These are phyloP conservation scores for Campoplex nolae DNA, from an alignment of 2,888 invertebrate genomes.

Conservation along the genomic window DNA sequence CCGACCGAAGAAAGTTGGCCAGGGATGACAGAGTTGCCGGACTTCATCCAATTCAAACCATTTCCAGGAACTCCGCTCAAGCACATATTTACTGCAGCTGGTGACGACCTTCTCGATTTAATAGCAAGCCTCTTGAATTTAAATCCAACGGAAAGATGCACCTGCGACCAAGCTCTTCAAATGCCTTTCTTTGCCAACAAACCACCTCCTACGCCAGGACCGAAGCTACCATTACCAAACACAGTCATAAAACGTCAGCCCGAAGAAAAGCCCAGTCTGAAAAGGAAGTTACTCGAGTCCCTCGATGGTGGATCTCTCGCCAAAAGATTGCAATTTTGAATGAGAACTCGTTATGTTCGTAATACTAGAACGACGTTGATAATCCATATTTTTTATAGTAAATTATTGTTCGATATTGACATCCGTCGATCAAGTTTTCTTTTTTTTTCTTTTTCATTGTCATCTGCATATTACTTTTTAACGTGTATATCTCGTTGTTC, in stretches of 20 bases:
- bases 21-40: slow-evolving; percentile 91
- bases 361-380: not conserved
- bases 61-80: slow-evolving; percentile 93
- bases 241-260: slow-evolving; percentile 87
- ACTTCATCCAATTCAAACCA: slow-evolving; percentile 96
- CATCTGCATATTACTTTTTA: not conserved
- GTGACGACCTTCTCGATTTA: slow-evolving; percentile 94
- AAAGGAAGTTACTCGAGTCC: slow-evolving; percentile 91
- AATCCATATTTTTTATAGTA: not conserved
- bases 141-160: slow-evolving; percentile 93
- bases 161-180: slow-evolving; percentile 93
- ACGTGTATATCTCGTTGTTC: not conserved
- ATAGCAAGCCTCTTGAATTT: slow-evolving; percentile 91
- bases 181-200: slow-evolving; percentile 97
- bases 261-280: slow-evolving; percentile 90
- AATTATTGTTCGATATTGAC: not conserved
- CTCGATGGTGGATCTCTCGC: slow-evolving; percentile 89
- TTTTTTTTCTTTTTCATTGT: not conserved
- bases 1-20: slow-evolving; percentile 98
- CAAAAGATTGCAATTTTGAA: slow-evolving; percentile 89
- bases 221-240: slow-evolving; percentile 92
- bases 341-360: not conserved
- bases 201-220: slow-evolving; percentile 94
- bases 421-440: not conserved
- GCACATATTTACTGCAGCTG: slow-evolving; percentile 97